Evolutionary conservation across 2,797 vertebrate species (phyloP).

Genomic region (Anabacerthia variegaticeps): DNA sequence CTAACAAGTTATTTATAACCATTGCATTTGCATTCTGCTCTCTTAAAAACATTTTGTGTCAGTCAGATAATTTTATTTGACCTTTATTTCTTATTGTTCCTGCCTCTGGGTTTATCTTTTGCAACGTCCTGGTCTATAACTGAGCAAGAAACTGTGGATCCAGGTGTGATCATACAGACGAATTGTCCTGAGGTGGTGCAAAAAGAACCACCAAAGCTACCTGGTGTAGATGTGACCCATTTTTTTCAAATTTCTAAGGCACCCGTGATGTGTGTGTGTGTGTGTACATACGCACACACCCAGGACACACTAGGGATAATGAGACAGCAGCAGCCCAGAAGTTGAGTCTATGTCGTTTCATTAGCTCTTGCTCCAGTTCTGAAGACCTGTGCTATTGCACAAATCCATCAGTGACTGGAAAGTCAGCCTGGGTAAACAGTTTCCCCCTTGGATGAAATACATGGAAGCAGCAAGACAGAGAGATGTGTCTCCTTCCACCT

Average conservation of each 20-base stretch:
- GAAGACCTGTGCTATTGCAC: background rate
- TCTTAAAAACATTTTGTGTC: background rate
- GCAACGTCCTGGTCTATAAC: background rate
- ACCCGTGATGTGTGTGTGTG: too few relatives aligned
- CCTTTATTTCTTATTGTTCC: background rate
- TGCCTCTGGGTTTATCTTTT: background rate
- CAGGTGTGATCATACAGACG: background rate
- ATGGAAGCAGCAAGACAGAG: background rate
- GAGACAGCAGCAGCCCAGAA: background rate
- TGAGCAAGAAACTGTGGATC: background rate
- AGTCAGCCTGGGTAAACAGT: background rate
- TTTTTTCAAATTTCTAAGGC: background rate
- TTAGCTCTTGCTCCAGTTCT: background rate
- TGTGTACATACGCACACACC: too few relatives aligned
- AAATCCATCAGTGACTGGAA: background rate
- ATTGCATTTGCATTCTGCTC: background rate
- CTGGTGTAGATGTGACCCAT: background rate
- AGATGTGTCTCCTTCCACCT: background rate
- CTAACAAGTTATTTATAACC: background rate
- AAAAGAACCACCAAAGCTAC: background rate
- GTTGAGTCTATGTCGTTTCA: accelerated
- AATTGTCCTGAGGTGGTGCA: background rate
- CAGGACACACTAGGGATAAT: accelerated
- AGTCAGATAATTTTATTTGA: background rate
- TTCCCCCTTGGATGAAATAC: background rate